Evolutionary conservation across 2,113 vertebrate genomes (phyloP), one percentile per base, ranked within the genome.

Genomic region (Pituophis catenifer): DNA sequence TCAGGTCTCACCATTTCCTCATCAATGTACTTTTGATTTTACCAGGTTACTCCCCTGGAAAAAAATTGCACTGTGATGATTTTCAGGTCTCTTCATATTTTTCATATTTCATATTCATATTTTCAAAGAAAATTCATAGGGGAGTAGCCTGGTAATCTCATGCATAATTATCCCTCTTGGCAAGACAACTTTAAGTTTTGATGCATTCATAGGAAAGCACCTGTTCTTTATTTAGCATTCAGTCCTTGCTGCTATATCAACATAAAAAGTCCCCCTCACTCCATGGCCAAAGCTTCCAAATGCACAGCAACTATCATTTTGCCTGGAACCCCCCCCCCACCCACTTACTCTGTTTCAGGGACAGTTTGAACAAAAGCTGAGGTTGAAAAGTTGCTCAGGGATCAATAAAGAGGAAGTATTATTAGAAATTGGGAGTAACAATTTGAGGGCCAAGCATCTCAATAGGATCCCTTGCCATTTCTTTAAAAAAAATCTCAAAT

Each of bases 21-120:
- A 89, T 89, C 86, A 59, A 3, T 44, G 8, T 55, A 59, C 57
- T 65, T 90, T 93, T 44, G 86, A 93, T 89, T 94, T 93, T 93
- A 44, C 57, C 54, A 58, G 57, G 75, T 86, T 11, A 13, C 26
- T 93, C 57, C 62, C 93, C 75, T 88, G 85, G 85, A 95, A 93
- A 95, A 95, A 95, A 93, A 91, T 91, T 86, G 29, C 57, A 6
- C 4, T 92, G 2, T 54, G 90, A 85, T 26, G 38, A 10, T 8
- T 24, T 86, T 17, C 29, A 75, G 86, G 38, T 94, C 65, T 94
- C 89, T 86, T 59, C 23, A 26, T 26, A 59, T 24, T 59, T 59
- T 59, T 24, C 8, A 59, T 58, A 59, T 59, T 59, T 59, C 58
- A 59, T 59, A 59, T 59, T 8, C 7, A n/a, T 23, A 57, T 17